Percentiles rank a stretch among this genome's conserved stretches.
Evolutionary conservation across 2,888 invertebrate genomes (phyloP).

Genomic region (Patella depressa): DNA sequence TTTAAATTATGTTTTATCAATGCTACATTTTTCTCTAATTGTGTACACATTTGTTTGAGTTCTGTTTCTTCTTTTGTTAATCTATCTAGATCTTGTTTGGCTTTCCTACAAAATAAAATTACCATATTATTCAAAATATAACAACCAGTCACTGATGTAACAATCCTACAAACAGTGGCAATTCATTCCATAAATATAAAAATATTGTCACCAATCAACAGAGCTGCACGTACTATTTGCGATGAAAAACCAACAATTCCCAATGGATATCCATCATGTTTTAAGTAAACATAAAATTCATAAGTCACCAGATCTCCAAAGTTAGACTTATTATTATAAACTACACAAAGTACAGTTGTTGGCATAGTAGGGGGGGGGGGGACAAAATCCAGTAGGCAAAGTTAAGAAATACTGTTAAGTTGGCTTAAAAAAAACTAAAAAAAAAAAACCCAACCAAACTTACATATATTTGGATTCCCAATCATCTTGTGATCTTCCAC

Average conservation of each 20-base stretch:
- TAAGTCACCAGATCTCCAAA: too few relatives aligned
- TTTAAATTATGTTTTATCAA: constrained; percentile 89
- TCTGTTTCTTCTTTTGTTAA: constrained; percentile 78
- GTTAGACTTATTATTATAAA: too few relatives aligned
- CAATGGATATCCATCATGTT: too few relatives aligned
- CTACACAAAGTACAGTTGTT: too few relatives aligned
- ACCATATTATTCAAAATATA: neutral
- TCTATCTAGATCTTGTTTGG: constrained; percentile 55
- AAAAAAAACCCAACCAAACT: constrained; percentile 13
- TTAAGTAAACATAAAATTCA: too few relatives aligned
- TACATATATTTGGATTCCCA: constrained; percentile 58
- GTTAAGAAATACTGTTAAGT: too few relatives aligned
- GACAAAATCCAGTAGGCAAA: too few relatives aligned
- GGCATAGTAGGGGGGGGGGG: too few relatives aligned
- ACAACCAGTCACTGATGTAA: neutral
- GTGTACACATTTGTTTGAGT: constrained; percentile 82
- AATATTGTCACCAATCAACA: too few relatives aligned
- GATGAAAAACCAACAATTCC: too few relatives aligned
- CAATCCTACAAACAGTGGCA: neutral
- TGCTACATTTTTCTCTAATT: constrained; percentile 88
- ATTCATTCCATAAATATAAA: neutral
- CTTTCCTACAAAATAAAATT: constrained; percentile 41
- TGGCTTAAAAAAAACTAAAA: too few relatives aligned
- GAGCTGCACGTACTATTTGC: too few relatives aligned
- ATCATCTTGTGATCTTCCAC: constrained; percentile 52